Conservation (phyloP, 2,888 invertebrate genomes). For the Leucoptera coffeella region DNA sequence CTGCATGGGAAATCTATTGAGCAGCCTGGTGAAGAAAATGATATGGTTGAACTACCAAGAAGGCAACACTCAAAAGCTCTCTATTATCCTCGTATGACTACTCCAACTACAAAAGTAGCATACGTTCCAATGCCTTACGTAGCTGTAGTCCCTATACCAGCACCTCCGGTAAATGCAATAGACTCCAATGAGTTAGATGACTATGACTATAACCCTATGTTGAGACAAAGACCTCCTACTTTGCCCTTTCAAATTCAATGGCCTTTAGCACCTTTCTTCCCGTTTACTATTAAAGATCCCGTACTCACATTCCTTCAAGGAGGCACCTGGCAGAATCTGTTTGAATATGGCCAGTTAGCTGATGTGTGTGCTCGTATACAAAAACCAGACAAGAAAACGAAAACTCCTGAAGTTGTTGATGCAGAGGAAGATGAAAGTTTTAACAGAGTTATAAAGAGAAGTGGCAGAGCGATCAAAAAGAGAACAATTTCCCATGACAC, state of each 20-base stretch:
- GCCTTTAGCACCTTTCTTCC: slow-evolving; percentile 50
- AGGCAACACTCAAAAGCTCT: slow-evolving; percentile 11
- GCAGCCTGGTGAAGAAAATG: slow-evolving; percentile 13
- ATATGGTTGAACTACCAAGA: slow-evolving; percentile 10
- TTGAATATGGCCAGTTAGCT: slow-evolving; percentile 54
- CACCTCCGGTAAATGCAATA: slow-evolving; percentile 19
- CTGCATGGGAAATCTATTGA: slow-evolving; percentile 12
- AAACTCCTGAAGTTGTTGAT: background rate
- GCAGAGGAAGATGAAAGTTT: background rate
- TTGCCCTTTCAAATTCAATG: slow-evolving; percentile 25
- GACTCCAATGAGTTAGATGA: slow-evolving; percentile 11
- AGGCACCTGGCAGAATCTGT: slow-evolving; percentile 45
- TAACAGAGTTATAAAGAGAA: slow-evolving; percentile 9
- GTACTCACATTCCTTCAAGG: slow-evolving; percentile 37
- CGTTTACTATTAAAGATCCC: slow-evolving; percentile 53
- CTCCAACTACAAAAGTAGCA: background rate
- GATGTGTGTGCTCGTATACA: slow-evolving; percentile 40
- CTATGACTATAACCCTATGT: slow-evolving; percentile 5
- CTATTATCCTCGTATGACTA: slow-evolving; percentile 7
- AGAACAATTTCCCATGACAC: slow-evolving; percentile 16
- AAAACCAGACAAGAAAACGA: slow-evolving; percentile 13
- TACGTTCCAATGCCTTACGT: background rate
- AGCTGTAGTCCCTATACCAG: slow-evolving; percentile 13
- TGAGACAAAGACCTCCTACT: slow-evolving; percentile 16
- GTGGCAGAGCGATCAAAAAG: slow-evolving; percentile 24